phyloP scores from a whole-genome alignment of 2,888 invertebrate species.

The Abrostola tripartita region DNA sequence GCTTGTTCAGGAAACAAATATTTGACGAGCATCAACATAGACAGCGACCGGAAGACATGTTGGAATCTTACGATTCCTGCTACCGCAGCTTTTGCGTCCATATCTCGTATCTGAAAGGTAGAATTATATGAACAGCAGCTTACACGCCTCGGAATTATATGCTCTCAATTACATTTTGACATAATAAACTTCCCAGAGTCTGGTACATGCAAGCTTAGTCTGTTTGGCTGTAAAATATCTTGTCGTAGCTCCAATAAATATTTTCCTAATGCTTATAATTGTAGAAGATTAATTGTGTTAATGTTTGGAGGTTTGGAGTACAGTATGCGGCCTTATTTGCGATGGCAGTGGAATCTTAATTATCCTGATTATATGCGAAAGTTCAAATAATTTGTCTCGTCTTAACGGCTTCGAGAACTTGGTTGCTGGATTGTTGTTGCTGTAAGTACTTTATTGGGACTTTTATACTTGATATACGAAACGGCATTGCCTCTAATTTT shows the following conservation, averaged over 20 bases:
- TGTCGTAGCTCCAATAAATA: not conserved
- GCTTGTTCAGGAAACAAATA: constrained; percentile 23
- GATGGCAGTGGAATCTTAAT: not conserved
- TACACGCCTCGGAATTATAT: not conserved
- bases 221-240: not conserved
- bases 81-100: not conserved
- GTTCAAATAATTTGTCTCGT: not conserved
- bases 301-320: not conserved
- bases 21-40: constrained; percentile 2
- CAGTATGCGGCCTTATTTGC: not conserved
- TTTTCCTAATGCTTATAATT: not conserved
- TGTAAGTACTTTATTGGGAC: no score
- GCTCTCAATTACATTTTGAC: not conserved
- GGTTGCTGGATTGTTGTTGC: not conserved
- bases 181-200: not conserved
- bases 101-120: not conserved
- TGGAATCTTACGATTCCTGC: constrained; percentile 4
- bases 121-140: not conserved
- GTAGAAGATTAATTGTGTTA: not conserved
- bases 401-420: not conserved
- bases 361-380: not conserved
- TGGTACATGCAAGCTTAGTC: no score
- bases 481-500: no score
- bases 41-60: constrained; percentile 6
- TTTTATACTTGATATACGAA: no score